Conservation (phyloP, 2,113 vertebrate genomes). For the Zosterops japonicus region DNA sequence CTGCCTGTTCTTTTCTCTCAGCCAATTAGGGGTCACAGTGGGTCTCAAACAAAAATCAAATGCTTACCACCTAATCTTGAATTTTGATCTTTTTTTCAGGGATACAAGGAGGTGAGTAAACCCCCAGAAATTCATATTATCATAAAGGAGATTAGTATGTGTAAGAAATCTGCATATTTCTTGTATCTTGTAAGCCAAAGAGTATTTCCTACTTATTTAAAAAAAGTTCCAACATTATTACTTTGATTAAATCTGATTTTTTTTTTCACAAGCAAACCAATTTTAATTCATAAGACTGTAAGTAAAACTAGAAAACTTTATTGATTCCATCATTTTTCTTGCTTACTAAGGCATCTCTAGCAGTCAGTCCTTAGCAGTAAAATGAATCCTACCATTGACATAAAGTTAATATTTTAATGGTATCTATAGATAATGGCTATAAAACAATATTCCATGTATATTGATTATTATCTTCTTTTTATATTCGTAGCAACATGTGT, state of each 20-base stretch:
- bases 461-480: neutral
- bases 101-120: neutral
- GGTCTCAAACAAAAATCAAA: neutral
- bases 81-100: neutral
- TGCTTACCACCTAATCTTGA: neutral
- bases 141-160: neutral
- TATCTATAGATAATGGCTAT: neutral
- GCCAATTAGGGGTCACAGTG: accelerated
- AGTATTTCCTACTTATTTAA: neutral
- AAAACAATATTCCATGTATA: neutral
- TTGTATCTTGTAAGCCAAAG: neutral
- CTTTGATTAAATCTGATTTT: neutral
- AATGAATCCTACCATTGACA: neutral
- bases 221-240: neutral
- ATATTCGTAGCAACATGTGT: neutral
- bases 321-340: neutral
- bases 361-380: neutral
- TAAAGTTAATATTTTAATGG: neutral
- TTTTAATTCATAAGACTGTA: neutral
- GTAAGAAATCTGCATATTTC: neutral
- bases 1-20: neutral
- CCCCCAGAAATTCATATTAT: neutral
- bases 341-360: neutral
- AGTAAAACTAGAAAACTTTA: neutral
- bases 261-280: neutral